Conservation (phyloP, 2,888 invertebrate species). For the Acheta domesticus region DNA sequence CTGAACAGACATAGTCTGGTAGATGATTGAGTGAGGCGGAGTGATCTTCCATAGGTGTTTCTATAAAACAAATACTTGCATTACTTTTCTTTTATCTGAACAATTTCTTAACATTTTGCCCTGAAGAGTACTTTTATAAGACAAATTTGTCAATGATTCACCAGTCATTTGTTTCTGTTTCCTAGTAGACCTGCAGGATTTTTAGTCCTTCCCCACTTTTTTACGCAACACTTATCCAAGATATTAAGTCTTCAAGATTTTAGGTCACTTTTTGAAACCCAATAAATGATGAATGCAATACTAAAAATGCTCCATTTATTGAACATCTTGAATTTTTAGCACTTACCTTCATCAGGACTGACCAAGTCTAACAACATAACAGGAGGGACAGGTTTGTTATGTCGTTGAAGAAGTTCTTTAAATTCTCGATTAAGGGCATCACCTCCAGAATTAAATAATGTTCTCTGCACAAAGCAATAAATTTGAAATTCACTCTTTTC, state of each 20-base stretch:
- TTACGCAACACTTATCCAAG: no score
- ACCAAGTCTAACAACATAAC: constrained; percentile 85
- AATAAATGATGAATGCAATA: no score
- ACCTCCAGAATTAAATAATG: constrained; percentile 76
- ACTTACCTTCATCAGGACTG: constrained; percentile 77
- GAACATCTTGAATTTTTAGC: not conserved
- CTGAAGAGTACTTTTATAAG: no score
- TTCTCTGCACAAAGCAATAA: constrained; percentile 53
- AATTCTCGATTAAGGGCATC: constrained; percentile 84
- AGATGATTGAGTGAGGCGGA: constrained; percentile 60
- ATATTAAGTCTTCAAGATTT: no score
- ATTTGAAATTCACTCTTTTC: not conserved
- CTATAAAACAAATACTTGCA: constrained; percentile 31
- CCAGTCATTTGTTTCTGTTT: no score
- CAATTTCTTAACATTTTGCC: no score
- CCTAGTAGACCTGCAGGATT: no score
- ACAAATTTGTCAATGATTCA: no score
- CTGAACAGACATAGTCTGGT: constrained; percentile 64
- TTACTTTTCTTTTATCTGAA: no score
- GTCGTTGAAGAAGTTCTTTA: constrained; percentile 76
- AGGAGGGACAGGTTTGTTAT: constrained; percentile 82
- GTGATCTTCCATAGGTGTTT: constrained; percentile 52
- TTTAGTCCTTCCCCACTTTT: no score
- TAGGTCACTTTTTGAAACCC: no score
- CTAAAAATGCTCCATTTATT: no score